These are phyloP conservation scores for Dendrolimus pini DNA, from an alignment of 2,888 invertebrate genomes.

Conservation along the genomic window DNA sequence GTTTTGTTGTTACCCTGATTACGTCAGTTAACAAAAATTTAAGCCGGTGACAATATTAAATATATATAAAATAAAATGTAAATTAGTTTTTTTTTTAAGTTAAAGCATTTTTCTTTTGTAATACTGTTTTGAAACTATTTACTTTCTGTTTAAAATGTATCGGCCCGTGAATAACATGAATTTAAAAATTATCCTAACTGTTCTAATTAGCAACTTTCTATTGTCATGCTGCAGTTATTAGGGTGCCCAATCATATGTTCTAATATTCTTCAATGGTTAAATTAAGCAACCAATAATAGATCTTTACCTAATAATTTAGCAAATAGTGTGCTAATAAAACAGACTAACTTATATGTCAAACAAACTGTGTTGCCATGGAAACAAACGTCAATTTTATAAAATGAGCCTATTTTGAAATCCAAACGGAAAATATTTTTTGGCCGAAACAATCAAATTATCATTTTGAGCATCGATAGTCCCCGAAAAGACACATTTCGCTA, in stretches of 20 bases:
- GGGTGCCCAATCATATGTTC: too few species aligned
- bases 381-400: slow-evolving; percentile 15
- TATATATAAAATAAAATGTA: not conserved
- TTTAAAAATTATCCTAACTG: slow-evolving; percentile 16
- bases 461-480: too few species aligned
- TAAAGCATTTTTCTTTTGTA: not conserved
- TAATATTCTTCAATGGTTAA: too few species aligned
- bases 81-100: too few species aligned
- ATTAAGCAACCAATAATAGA: too few species aligned
- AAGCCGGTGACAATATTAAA: slow-evolving; percentile 12
- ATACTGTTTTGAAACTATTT: not conserved
- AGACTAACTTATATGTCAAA: slow-evolving; percentile 10
- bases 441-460: too few species aligned
- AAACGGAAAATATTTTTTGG: too few species aligned
- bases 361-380: slow-evolving; percentile 33
- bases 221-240: not conserved
- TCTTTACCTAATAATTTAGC: too few species aligned
- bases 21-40: slow-evolving; percentile 53
- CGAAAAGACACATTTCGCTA: too few species aligned
- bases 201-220: slow-evolving; percentile 4
- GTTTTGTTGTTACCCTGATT: slow-evolving; percentile 55
- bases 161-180: slow-evolving; percentile 14
- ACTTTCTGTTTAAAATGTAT: not conserved
- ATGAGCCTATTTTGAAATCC: too few species aligned
- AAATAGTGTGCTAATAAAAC: not conserved